Percentiles rank a stretch among this genome's conserved stretches.
Conservation (phyloP, 1,140 invertebrate genomes). For the Periplaneta americana region DNA sequence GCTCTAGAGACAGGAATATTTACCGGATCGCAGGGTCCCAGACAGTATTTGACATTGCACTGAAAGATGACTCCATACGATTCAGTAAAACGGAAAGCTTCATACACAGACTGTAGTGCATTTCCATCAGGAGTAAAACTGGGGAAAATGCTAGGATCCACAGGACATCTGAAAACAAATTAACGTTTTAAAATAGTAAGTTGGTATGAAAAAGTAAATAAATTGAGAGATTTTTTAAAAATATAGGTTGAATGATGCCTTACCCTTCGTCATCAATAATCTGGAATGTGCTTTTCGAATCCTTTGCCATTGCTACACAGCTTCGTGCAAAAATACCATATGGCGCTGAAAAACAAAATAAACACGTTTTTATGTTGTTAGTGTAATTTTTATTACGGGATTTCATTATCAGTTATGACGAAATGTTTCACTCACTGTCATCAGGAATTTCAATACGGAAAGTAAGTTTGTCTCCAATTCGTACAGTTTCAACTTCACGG, state of each 20-base stretch:
- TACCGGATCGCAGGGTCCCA: constrained; percentile 90
- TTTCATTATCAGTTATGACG: constrained; percentile 17
- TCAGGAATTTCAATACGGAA: constrained; percentile 95
- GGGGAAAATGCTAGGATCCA: constrained; percentile 90
- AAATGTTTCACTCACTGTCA: constrained; percentile 67
- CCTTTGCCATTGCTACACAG: constrained; percentile 95
- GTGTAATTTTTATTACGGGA: neutral
- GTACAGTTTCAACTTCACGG: constrained; percentile 87
- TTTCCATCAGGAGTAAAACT: constrained; percentile 82
- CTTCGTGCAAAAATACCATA: constrained; percentile 94
- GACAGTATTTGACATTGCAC: constrained; percentile 94
- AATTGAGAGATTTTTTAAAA: neutral
- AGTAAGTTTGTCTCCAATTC: constrained; percentile 90
- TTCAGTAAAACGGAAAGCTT: constrained; percentile 93
- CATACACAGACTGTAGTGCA: constrained; percentile 84
- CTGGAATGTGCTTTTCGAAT: constrained; percentile 91
- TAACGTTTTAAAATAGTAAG: neutral
- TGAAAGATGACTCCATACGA: constrained; percentile 96
- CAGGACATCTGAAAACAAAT: constrained; percentile 66
- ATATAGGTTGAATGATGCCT: constrained; percentile 24
- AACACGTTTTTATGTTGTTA: neutral
- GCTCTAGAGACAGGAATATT: constrained; percentile 35
- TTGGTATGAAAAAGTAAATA: neutral
- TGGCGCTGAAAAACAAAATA: constrained; percentile 68
- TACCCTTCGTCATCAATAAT: constrained; percentile 93